A percentile compares a stretch with the other conserved stretches of the same genome.
Evolutionary conservation across 2,113 vertebrate species (phyloP).

Genomic region (Trachemys scripta): DNA sequence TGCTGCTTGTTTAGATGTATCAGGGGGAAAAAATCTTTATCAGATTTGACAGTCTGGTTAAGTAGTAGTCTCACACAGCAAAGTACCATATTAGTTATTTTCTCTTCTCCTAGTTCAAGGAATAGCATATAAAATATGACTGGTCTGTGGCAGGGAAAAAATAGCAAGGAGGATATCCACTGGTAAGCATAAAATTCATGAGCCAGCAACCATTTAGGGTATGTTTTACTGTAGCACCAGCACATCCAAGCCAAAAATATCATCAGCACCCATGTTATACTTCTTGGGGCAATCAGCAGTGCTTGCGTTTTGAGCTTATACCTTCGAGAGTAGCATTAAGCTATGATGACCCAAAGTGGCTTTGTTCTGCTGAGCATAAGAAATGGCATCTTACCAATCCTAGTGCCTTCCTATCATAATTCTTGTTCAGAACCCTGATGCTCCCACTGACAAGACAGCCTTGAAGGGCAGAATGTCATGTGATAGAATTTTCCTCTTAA

Average conservation of each 20-base stretch:
- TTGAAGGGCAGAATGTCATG: not conserved
- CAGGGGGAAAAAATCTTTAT: not conserved
- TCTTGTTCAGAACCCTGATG: not conserved
- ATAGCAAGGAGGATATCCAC: not conserved
- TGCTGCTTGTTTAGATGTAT: not conserved
- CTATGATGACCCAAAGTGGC: not conserved
- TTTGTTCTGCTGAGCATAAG: not conserved
- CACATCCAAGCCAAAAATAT: not conserved
- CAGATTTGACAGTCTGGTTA: conserved; percentile 4
- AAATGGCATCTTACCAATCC: not conserved
- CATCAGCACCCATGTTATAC: conserved; percentile 29
- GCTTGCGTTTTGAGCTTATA: not conserved
- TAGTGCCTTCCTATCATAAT: not conserved
- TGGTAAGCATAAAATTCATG: conserved; percentile 14
- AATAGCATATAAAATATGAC: not conserved
- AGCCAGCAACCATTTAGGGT: conserved; percentile 26
- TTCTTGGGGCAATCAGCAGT: conserved; percentile 29
- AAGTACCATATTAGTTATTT: not conserved
- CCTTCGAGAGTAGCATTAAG: not conserved
- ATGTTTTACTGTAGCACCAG: not conserved
- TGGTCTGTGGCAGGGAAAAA: not conserved
- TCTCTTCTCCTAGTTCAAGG: not conserved
- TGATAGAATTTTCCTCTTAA: no score
- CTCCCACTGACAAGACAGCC: not conserved
- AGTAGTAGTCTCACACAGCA: not conserved